Evolutionary conservation across 1,140 invertebrate species (phyloP), one percentile per base, ranked within the genome.

Genomic region (Samia ricini): DNA sequence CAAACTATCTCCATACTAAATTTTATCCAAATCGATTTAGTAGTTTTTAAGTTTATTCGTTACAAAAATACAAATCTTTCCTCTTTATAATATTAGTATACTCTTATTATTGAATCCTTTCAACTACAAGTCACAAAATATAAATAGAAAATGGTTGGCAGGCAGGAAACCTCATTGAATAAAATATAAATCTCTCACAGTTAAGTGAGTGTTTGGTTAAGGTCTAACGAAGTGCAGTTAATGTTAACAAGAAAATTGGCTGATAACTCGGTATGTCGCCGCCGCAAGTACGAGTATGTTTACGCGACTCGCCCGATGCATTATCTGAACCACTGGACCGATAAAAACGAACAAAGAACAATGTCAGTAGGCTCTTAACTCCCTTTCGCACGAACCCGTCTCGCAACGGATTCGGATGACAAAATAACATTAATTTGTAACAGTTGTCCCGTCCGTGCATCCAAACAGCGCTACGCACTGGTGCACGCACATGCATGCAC

Each of bases 301-400:
- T 76, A 76, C 70, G 69, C 68, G 71, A 68, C 74, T 83, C 71
- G 68, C 64, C 72, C 69, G 74, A 67, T 79, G 77, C 67, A 86
- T 87, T 87, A 88, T 84, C 82, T 81, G 74, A 81, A 85, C 77
- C 77, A 85, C 72, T 85, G 79, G 68, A 85, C 79, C 79, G 81
- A 88, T 87, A 88, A 88, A 85, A 82, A 82, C 77, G 81, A 85
- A 88, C 85, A 89, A 88, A 88, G 84, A 87, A 87, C 79, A 85
- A 87, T 86, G 79, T 82, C 77, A 78, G 76, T 75, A 63, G 72
- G 64, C 69, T 71, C 77, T 84, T 68, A 77, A 85, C 65, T 85
- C 77, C 82, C 81, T 82, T 83, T 85, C 79, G 76, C 76, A 80
- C 66, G 76, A 79, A 83, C 67, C 73, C 72, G 61, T 21, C 61